Evolutionary conservation across 2,113 vertebrate species (phyloP).

Genomic region (Octodon degus): DNA sequence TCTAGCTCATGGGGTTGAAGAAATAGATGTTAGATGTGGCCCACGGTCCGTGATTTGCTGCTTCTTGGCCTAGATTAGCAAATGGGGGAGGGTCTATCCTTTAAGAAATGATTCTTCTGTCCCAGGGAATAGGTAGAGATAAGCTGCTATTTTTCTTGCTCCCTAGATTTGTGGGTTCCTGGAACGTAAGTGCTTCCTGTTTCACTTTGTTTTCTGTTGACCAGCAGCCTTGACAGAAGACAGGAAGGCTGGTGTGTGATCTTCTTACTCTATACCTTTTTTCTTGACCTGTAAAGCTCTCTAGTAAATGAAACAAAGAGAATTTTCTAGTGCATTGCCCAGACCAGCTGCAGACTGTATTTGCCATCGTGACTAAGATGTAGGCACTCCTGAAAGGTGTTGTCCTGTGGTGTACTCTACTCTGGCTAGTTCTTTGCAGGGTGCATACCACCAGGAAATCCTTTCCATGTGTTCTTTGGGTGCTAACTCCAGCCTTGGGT

Average conservation of each 20-base stretch:
- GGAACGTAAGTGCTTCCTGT: slow-evolving; percentile 21
- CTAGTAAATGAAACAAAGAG: slow-evolving; percentile 48
- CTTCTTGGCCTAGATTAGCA: background rate
- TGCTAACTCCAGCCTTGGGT: background rate
- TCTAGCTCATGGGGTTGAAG: background rate
- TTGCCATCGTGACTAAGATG: background rate
- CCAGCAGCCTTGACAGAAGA: slow-evolving; percentile 3
- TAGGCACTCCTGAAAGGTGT: background rate
- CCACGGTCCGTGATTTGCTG: background rate
- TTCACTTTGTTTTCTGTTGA: slow-evolving; percentile 60
- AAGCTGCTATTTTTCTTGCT: background rate
- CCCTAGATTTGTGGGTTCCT: slow-evolving; percentile 36
- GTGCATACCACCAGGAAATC: background rate
- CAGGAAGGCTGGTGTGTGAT: slow-evolving; percentile 35
- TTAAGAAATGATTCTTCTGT: background rate
- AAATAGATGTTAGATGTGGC: background rate
- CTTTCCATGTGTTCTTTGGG: background rate
- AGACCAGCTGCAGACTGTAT: background rate
- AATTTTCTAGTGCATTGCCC: background rate
- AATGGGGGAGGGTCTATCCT: background rate
- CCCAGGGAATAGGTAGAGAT: background rate
- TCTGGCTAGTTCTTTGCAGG: background rate
- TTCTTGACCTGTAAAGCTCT: slow-evolving; percentile 57
- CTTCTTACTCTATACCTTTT: slow-evolving; percentile 39
- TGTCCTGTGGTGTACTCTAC: background rate